These are phyloP conservation scores for Rhinoderma darwinii DNA, from an alignment of 2,113 vertebrate genomes.

Conservation along the genomic window DNA sequence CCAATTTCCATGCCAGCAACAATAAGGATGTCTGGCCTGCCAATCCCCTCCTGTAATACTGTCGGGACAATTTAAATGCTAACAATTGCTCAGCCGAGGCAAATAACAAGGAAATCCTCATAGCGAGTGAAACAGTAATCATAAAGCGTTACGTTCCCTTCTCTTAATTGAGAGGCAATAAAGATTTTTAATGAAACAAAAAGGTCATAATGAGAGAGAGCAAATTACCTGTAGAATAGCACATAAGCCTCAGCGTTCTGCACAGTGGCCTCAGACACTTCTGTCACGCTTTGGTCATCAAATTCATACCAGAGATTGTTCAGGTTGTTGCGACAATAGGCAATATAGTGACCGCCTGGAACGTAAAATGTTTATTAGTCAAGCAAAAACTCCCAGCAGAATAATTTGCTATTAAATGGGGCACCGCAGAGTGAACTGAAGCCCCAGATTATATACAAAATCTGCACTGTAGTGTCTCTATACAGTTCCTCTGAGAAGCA, in stretches of 20 bases:
- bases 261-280: conserved; percentile 92
- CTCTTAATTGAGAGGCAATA: too few species aligned
- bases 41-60: neutral
- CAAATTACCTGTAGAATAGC: conserved; percentile 93
- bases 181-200: neutral
- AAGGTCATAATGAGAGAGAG: neutral
- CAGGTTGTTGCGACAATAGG: conserved; percentile 93
- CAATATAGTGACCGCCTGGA: conserved; percentile 95
- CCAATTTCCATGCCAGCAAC: neutral
- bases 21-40: neutral
- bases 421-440: neutral
- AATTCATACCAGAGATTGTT: conserved; percentile 98
- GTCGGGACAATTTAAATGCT: too few species aligned
- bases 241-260: conserved; percentile 98
- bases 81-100: too few species aligned
- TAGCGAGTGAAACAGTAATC: neutral
- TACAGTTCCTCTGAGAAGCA: too few species aligned
- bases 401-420: neutral
- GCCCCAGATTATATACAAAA: neutral
- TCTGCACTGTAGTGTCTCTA: too few species aligned
- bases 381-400: neutral
- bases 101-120: neutral
- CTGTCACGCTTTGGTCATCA: conserved; percentile 96
- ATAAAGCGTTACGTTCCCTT: too few species aligned
- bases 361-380: neutral